Evolutionary conservation across 2,113 vertebrate genomes (phyloP).

Genomic region (Ariopsis seemanni): DNA sequence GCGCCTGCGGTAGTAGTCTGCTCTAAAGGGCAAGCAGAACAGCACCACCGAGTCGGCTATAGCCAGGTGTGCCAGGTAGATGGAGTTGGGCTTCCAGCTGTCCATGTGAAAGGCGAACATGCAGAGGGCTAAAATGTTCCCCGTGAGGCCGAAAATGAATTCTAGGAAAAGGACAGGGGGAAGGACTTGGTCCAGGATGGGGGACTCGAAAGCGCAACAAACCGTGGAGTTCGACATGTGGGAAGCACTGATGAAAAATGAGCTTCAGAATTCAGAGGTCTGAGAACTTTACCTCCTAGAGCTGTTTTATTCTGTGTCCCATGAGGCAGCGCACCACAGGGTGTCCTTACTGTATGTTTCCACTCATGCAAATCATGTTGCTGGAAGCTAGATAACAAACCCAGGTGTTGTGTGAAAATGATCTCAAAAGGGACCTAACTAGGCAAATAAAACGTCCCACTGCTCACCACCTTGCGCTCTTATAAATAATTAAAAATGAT

Average conservation of each 20-base stretch:
- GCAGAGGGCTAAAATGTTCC: conserved; percentile 70
- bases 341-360: conserved; percentile 33
- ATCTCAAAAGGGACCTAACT: conserved; percentile 17
- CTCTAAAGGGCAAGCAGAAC: conserved; percentile 76
- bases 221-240: conserved; percentile 40
- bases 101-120: conserved; percentile 76
- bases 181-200: conserved; percentile 64
- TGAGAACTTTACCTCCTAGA: background rate
- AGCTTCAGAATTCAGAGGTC: background rate
- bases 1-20: conserved; percentile 73
- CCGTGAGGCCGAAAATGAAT: conserved; percentile 72
- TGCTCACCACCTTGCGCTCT: background rate
- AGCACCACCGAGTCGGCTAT: conserved; percentile 73
- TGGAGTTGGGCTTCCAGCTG: conserved; percentile 72
- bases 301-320: background rate
- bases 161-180: conserved; percentile 73
- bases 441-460: conserved; percentile 10
- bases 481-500: conserved; percentile 40
- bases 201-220: conserved; percentile 72
- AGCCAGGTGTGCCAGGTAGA: conserved; percentile 76
- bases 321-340: background rate
- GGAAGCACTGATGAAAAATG: background rate
- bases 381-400: conserved; percentile 39
- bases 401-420: conserved; percentile 48
- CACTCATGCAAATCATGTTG: conserved; percentile 29